phyloP scores from a whole-genome alignment of 2,113 vertebrate genomes.

The Myrmecophaga tridactyla region DNA sequence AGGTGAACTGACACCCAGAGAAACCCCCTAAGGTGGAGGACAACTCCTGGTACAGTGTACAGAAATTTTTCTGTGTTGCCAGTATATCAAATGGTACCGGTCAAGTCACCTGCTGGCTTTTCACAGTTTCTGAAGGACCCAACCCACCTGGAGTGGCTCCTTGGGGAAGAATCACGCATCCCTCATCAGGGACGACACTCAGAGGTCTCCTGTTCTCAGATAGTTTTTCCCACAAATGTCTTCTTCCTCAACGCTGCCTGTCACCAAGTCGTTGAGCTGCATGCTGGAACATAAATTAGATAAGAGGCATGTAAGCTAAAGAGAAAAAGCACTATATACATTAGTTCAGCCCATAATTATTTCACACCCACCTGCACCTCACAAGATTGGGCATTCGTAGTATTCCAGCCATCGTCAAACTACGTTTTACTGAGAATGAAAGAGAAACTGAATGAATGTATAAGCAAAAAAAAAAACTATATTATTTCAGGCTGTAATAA shows the following conservation, averaged over 20 bases:
- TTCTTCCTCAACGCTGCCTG: neutral
- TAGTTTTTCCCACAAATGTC: neutral
- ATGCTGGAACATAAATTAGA: neutral
- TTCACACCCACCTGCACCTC: neutral
- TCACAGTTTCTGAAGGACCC: neutral
- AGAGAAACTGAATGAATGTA: neutral
- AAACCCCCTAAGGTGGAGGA: slow-evolving; percentile 18
- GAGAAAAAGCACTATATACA: neutral
- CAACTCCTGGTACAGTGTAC: neutral
- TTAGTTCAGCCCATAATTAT: neutral
- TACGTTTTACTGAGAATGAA: neutral
- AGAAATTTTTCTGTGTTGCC: neutral
- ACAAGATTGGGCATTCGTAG: neutral
- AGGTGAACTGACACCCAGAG: slow-evolving; percentile 19
- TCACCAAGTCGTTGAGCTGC: neutral
- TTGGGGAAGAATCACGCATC: neutral
- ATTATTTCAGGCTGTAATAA: neutral
- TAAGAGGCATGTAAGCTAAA: neutral
- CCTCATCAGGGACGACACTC: neutral
- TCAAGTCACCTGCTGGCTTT: neutral
- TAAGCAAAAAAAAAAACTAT: neutral
- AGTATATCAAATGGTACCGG: neutral
- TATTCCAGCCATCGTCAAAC: slow-evolving; percentile 16
- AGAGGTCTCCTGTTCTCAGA: neutral
- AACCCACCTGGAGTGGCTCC: neutral